Percentiles rank a stretch among this genome's conserved stretches.
These are phyloP conservation scores for Sesamia nonagrioides DNA, from an alignment of 1,140 invertebrate genomes.

Conservation along the genomic window DNA sequence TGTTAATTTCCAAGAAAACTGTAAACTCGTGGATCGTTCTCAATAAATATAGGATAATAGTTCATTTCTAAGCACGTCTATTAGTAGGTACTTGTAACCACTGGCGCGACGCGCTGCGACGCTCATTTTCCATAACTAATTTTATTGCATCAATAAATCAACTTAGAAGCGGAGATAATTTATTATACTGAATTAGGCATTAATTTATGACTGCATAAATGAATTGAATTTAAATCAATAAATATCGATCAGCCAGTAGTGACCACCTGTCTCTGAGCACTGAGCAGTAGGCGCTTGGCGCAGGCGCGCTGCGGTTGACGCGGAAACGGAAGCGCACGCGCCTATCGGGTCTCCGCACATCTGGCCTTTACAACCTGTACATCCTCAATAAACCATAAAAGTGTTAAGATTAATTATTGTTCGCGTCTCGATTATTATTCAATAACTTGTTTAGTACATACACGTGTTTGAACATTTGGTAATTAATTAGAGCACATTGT, in stretches of 20 bases:
- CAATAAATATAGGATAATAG: not conserved
- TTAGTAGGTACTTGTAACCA: constrained; percentile 4
- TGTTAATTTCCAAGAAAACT: constrained; percentile 12
- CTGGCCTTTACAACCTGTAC: constrained; percentile 74
- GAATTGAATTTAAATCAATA: constrained; percentile 34
- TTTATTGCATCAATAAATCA: constrained; percentile 42
- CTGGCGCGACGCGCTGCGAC: constrained; percentile 18
- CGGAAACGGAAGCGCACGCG: constrained; percentile 81
- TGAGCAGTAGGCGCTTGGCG: constrained; percentile 39
- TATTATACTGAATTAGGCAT: constrained; percentile 25
- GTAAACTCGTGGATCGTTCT: not conserved
- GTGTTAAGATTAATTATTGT: constrained; percentile 59
- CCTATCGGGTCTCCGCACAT: constrained; percentile 66
- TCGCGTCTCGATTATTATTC: constrained; percentile 9
- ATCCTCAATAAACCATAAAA: constrained; percentile 82
- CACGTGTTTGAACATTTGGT: not conserved
- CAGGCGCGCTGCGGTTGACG: constrained; percentile 46
- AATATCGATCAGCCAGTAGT: constrained; percentile 59
- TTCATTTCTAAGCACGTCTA: not conserved
- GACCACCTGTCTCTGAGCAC: constrained; percentile 65
- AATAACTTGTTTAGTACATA: not conserved
- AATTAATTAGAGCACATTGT: constrained; percentile 35
- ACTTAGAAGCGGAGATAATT: constrained; percentile 11
- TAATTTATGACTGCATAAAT: constrained; percentile 33
- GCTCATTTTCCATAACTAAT: constrained; percentile 18